These are phyloP conservation scores for Dicranocentrus wangi DNA, from an alignment of 2,888 invertebrate species.

Conservation along the genomic window DNA sequence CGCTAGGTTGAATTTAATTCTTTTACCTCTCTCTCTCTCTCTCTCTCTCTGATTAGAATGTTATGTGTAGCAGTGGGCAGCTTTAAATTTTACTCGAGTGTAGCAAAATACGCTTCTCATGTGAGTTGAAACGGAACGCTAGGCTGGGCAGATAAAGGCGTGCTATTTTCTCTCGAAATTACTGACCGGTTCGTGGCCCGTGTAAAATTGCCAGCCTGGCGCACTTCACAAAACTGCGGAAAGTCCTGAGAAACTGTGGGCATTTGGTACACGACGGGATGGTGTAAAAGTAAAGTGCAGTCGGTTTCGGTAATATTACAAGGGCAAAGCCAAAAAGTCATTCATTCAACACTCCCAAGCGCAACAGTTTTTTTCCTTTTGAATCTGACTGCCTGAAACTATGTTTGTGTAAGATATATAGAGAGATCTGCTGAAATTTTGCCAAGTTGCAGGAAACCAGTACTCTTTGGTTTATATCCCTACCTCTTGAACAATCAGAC, in stretches of 20 bases:
- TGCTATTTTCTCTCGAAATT: neutral
- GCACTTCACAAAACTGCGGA: neutral
- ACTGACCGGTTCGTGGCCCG: conserved; percentile 18
- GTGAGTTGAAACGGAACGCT: conserved; percentile 25
- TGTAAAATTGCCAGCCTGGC: conserved; percentile 35
- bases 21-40: too few species aligned
- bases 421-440: conserved; percentile 39
- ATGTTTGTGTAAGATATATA: neutral
- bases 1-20: conserved; percentile 18
- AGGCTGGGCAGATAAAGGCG: neutral
- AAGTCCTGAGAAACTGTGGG: too few species aligned
- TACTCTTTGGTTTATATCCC: too few species aligned
- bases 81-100: conserved; percentile 31
- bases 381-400: neutral
- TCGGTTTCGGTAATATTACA: neutral
- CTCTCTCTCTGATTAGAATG: too few species aligned
- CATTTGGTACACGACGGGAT: too few species aligned
- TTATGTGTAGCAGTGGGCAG: conserved; percentile 15
- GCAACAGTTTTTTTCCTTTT: neutral
- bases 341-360: neutral
- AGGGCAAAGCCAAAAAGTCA: neutral
- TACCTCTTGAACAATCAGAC: too few species aligned
- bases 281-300: too few species aligned
- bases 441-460: conserved; percentile 14
- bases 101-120: conserved; percentile 40